Conservation (phyloP, 2,797 vertebrate genomes). For the Nasua narica region DNA sequence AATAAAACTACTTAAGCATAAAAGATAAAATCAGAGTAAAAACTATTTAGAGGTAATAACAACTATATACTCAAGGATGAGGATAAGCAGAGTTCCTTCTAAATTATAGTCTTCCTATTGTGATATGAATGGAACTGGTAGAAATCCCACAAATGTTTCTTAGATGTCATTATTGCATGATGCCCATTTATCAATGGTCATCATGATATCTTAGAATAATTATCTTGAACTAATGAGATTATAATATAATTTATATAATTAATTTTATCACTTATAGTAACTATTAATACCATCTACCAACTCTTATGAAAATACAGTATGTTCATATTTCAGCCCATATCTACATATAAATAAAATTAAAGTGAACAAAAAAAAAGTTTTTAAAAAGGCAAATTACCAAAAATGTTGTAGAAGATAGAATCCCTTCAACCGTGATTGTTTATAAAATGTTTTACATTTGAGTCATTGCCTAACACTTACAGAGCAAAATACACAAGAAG, state of each 20-base stretch:
- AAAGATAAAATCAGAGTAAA: slow-evolving; percentile 12
- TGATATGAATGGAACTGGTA: not conserved
- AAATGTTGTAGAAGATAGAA: slow-evolving; percentile 40
- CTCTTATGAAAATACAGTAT: not conserved
- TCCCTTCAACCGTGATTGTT: not conserved
- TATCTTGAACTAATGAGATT: slow-evolving; percentile 23
- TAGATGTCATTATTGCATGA: not conserved
- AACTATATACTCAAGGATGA: not conserved
- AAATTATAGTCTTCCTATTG: not conserved
- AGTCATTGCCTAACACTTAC: slow-evolving; percentile 55
- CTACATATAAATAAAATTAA: slow-evolving; percentile 4
- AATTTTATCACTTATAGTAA: not conserved
- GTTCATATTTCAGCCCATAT: not conserved
- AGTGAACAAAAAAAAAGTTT: not conserved
- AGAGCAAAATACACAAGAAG: slow-evolving; percentile 60
- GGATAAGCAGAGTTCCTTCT: not conserved
- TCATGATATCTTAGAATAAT: slow-evolving; percentile 6
- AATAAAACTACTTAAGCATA: slow-evolving; percentile 13
- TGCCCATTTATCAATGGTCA: not conserved
- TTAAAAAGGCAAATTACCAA: slow-evolving; percentile 26
- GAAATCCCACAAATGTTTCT: slow-evolving; percentile 17
- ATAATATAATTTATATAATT: not conserved
- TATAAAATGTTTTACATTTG: slow-evolving; percentile 56
- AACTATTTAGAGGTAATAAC: slow-evolving; percentile 11
- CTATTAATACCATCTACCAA: slow-evolving; percentile 28